phyloP scores from a whole-genome alignment of 1,140 invertebrate genomes.

The Aphaenogaster ashmeadi region DNA sequence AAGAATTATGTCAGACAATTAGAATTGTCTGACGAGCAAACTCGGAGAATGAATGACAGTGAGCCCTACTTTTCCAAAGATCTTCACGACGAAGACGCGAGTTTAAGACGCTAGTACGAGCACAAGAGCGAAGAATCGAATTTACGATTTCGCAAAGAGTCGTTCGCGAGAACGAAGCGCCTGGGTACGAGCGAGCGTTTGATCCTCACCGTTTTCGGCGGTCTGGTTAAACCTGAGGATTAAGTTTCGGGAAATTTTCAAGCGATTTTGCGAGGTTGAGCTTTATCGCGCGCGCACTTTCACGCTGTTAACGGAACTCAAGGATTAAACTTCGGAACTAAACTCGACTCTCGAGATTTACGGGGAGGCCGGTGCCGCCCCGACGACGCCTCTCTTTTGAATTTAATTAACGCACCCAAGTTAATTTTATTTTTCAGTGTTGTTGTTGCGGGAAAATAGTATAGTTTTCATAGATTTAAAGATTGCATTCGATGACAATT shows the following conservation, averaged over 20 bases:
- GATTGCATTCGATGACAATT: background rate
- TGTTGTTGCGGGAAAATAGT: background rate
- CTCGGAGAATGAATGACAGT: conserved; percentile 7
- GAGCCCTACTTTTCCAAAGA: background rate
- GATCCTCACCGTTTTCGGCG: conserved; percentile 50
- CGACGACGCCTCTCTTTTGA: conserved; percentile 31
- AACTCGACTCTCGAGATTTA: conserved; percentile 55
- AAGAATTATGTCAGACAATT: background rate
- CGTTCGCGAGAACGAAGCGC: conserved; percentile 17
- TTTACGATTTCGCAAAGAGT: conserved; percentile 44
- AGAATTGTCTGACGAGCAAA: conserved; percentile 30
- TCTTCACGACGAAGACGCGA: background rate
- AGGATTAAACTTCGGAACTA: conserved; percentile 53
- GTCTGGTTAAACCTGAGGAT: conserved; percentile 56
- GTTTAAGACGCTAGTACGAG: conserved; percentile 38
- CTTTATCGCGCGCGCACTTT: conserved; percentile 30
- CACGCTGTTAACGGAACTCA: conserved; percentile 43
- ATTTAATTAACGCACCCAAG: conserved; percentile 41
- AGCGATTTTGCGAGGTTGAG: conserved; percentile 47
- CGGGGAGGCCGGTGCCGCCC: conserved; percentile 6
- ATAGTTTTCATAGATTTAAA: background rate
- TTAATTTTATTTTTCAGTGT: conserved; percentile 15
- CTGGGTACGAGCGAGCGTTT: conserved; percentile 13
- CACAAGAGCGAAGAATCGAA: conserved; percentile 37
- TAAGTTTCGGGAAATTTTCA: conserved; percentile 66